Percentiles rank a stretch among this genome's conserved stretches.
Evolutionary conservation across 2,797 vertebrate species (phyloP).

Genomic region (Acridotheres tristis): DNA sequence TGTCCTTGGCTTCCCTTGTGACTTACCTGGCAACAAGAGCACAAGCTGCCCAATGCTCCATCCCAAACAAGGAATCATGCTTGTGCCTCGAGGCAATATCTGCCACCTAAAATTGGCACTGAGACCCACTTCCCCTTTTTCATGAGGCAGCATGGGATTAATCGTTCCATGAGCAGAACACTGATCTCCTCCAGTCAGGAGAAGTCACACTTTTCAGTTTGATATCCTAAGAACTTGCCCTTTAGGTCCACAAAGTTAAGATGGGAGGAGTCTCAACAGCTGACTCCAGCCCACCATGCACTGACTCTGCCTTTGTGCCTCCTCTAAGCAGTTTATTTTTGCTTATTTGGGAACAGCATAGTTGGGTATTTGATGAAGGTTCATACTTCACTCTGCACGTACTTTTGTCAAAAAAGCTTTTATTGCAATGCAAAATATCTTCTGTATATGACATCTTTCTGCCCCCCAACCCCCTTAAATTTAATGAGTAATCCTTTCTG

Average conservation of each 20-base stretch:
- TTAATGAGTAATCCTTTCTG: constrained; percentile 68
- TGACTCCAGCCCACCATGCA: neutral
- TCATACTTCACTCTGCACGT: constrained; percentile 70
- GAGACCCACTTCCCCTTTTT: neutral
- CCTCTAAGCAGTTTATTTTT: neutral
- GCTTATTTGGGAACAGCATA: neutral
- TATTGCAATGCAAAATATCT: constrained; percentile 77
- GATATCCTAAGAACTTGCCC: neutral
- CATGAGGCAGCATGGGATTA: neutral
- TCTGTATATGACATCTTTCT: constrained; percentile 72
- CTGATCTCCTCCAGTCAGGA: neutral
- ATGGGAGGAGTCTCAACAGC: neutral
- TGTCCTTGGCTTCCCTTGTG: neutral
- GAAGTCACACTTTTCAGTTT: neutral
- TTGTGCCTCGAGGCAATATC: neutral
- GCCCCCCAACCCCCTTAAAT: constrained; percentile 42
- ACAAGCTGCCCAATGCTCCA: neutral
- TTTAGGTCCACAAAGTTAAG: neutral
- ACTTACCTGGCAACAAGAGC: neutral
- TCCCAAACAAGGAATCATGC: neutral
- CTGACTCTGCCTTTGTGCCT: neutral
- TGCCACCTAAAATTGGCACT: neutral
- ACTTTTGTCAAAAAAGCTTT: constrained; percentile 74
- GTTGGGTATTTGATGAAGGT: constrained; percentile 35
- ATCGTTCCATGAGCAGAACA: neutral